Percentiles rank a stretch among this genome's conserved stretches.
These are phyloP conservation scores for Paratilapia polleni DNA, from an alignment of 2,113 vertebrate species.

Conservation along the genomic window DNA sequence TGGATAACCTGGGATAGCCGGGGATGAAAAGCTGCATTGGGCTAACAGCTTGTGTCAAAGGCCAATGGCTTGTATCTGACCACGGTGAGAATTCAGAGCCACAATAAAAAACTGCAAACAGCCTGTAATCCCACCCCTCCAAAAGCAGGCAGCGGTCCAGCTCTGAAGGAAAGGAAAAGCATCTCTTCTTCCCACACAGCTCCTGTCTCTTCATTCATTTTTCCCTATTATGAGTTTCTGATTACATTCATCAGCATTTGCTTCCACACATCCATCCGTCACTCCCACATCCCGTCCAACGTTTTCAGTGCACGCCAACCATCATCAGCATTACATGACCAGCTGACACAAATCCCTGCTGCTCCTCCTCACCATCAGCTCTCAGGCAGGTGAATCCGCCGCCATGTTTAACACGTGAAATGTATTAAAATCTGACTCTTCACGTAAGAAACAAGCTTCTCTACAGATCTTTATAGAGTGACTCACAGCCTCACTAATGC, in stretches of 20 bases:
- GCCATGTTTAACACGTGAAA: background rate
- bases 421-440: constrained; percentile 15
- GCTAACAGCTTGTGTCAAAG: background rate
- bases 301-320: background rate
- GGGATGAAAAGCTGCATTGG: background rate
- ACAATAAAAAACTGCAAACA: too few relatives aligned
- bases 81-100: background rate
- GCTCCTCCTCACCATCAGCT: background rate
- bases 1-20: background rate
- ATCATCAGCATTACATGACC: background rate
- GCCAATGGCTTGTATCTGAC: background rate
- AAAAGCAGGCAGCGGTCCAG: background rate
- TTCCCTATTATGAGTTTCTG: background rate
- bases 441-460: background rate
- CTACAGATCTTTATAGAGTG: background rate
- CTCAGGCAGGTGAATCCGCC: background rate
- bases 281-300: background rate
- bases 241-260: constrained; percentile 3
- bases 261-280: constrained; percentile 7
- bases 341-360: constrained; percentile 2
- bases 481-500: background rate
- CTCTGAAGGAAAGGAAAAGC: background rate
- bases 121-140: background rate
- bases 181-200: background rate
- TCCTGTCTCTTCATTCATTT: background rate